A percentile compares a stretch with the other conserved stretches of the same genome.
Evolutionary conservation across 2,888 invertebrate species (phyloP).

Genomic region (Drosophila rubida): DNA sequence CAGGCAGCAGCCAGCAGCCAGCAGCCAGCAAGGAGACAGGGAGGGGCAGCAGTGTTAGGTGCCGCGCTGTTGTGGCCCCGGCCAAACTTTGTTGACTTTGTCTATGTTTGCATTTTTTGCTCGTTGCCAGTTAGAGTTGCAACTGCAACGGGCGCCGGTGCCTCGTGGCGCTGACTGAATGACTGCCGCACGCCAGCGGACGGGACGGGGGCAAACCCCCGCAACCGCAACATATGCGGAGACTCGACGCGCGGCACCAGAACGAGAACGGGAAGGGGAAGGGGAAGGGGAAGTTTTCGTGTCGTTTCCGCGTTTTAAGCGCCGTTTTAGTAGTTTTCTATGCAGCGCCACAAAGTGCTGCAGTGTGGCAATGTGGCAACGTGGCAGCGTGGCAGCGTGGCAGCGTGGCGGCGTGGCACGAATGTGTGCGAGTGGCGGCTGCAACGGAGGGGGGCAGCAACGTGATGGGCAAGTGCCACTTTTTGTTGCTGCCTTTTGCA

Average conservation of each 20-base stretch:
- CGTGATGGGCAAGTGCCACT: conserved; percentile 5
- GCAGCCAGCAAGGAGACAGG: background rate
- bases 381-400: background rate
- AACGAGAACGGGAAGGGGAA: no score
- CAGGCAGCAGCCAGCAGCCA: background rate
- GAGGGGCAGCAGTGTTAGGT: background rate
- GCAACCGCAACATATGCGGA: conserved; percentile 47
- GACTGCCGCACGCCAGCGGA: background rate
- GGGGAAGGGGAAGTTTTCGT: conserved; percentile 46
- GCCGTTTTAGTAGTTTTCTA: conserved; percentile 72
- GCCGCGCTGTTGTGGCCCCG: conserved; percentile 1
- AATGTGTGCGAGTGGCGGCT: background rate
- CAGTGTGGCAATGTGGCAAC: background rate
- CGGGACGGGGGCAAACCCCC: no score
- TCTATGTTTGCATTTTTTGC: conserved; percentile 66
- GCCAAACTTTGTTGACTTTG: conserved; percentile 72
- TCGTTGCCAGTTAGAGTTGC: conserved; percentile 17
- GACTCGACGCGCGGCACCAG: no score
- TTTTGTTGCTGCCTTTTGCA: conserved; percentile 3
- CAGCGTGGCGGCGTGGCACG: background rate
- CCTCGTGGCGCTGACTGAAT: conserved; percentile 5
- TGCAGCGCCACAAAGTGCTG: conserved; percentile 14
- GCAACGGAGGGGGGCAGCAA: background rate
- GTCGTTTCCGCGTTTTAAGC: conserved; percentile 69
- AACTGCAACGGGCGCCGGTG: conserved; percentile 1